These are phyloP conservation scores for Psylliodes chrysocephalus DNA, from an alignment of 2,888 invertebrate genomes.

Conservation along the genomic window DNA sequence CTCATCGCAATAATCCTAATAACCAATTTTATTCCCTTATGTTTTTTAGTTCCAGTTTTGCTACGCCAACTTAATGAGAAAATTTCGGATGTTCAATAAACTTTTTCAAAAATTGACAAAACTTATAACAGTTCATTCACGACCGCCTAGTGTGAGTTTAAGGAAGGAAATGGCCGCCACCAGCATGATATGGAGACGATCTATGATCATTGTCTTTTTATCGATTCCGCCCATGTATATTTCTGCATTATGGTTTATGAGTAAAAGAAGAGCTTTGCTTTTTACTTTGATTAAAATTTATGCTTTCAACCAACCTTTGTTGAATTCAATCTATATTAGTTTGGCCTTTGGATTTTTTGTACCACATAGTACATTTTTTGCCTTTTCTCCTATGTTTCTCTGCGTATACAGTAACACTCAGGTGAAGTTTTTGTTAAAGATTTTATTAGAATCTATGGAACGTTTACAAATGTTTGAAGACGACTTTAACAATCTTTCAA, in stretches of 20 bases:
- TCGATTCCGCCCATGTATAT: too few species aligned
- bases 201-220: too few species aligned
- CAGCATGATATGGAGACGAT: neutral
- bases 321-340: too few species aligned
- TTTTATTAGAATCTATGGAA: neutral
- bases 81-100: conserved; percentile 10
- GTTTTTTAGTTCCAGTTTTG: neutral
- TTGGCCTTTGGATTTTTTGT: neutral
- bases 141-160: neutral
- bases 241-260: too few species aligned
- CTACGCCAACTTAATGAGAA: conserved; percentile 3
- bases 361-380: neutral
- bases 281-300: too few species aligned
- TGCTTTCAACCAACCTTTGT: too few species aligned
- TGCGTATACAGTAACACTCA: neutral
- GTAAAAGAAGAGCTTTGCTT: too few species aligned
- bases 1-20: too few species aligned
- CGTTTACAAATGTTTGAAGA: neutral
- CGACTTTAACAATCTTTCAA: neutral
- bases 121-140: neutral
- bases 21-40: too few species aligned
- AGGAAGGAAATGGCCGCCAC: neutral
- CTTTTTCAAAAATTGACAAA: neutral
- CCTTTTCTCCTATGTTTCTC: neutral
- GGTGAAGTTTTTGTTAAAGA: neutral